Percentiles rank a stretch among this genome's conserved stretches.
phyloP scores from a whole-genome alignment of 2,113 vertebrate species.

The Tragelaphus imberbis region DNA sequence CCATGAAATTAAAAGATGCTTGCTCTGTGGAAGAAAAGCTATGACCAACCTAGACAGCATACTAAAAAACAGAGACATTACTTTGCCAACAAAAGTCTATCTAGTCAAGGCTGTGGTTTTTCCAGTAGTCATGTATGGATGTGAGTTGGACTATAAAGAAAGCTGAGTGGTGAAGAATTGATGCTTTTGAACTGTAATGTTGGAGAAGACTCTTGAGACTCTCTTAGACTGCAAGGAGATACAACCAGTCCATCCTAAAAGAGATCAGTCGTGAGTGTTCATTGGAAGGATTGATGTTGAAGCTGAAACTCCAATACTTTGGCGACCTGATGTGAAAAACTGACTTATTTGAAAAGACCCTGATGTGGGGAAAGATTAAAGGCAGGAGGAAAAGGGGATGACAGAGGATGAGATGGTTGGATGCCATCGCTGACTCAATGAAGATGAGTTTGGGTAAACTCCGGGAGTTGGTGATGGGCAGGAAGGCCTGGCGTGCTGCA shows the following conservation, averaged over 20 bases:
- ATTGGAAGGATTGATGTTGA: neutral
- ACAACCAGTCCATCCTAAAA: neutral
- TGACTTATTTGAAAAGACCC: neutral
- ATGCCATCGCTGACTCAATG: neutral
- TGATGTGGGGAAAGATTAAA: neutral
- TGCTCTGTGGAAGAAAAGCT: neutral
- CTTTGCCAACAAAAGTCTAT: neutral
- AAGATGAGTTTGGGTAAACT: neutral
- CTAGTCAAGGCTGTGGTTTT: neutral
- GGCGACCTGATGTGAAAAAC: neutral
- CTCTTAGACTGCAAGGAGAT: neutral
- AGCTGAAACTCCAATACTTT: neutral
- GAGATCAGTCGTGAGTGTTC: neutral
- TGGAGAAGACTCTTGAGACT: neutral
- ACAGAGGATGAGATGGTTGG: neutral
- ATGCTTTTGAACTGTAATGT: neutral
- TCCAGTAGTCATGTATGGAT: neutral
- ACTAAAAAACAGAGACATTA: neutral
- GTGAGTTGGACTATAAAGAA: neutral
- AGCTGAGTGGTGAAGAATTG: fast-evolving
- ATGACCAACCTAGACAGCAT: neutral
- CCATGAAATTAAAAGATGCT: neutral
- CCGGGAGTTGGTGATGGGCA: neutral
- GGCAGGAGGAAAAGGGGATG: neutral
- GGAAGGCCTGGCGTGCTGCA: neutral